phyloP scores from a whole-genome alignment of 2,113 vertebrate genomes.

The Muscicapa adusta region DNA sequence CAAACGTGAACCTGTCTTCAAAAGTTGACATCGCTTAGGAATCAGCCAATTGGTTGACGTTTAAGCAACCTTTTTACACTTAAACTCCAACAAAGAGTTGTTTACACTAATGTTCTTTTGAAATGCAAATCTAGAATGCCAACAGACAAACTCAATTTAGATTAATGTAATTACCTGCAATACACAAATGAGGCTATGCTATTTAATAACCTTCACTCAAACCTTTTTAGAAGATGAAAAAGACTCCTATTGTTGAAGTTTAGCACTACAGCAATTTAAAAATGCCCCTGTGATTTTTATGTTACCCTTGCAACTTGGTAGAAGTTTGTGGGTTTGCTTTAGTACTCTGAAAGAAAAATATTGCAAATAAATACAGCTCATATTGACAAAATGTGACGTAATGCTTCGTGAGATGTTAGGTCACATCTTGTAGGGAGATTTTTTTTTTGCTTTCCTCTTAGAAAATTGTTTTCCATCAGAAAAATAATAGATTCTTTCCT shows the following conservation, averaged over 20 bases:
- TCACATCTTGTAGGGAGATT: background rate
- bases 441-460: background rate
- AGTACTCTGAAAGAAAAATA: background rate
- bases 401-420: background rate
- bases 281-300: background rate
- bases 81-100: slow-evolving; percentile 39
- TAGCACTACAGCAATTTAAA: slow-evolving; percentile 18
- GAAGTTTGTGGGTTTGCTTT: background rate
- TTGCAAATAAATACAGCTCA: background rate
- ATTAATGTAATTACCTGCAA: slow-evolving; percentile 58
- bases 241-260: slow-evolving; percentile 35
- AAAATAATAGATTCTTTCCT: slow-evolving; percentile 10
- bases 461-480: background rate
- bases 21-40: slow-evolving; percentile 14
- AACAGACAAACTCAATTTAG: slow-evolving; percentile 45
- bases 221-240: slow-evolving; percentile 40
- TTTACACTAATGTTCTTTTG: slow-evolving; percentile 40
- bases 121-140: slow-evolving; percentile 31
- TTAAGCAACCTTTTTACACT: slow-evolving; percentile 20
- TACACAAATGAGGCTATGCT: slow-evolving; percentile 34
- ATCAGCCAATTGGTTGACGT: slow-evolving; percentile 10
- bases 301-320: background rate
- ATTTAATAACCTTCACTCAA: slow-evolving; percentile 47
- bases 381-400: background rate
- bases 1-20: slow-evolving; percentile 21